Base-by-base conservation (phyloP, 1,140 invertebrate genomes). In the Drosophila fuyamai region DNA sequence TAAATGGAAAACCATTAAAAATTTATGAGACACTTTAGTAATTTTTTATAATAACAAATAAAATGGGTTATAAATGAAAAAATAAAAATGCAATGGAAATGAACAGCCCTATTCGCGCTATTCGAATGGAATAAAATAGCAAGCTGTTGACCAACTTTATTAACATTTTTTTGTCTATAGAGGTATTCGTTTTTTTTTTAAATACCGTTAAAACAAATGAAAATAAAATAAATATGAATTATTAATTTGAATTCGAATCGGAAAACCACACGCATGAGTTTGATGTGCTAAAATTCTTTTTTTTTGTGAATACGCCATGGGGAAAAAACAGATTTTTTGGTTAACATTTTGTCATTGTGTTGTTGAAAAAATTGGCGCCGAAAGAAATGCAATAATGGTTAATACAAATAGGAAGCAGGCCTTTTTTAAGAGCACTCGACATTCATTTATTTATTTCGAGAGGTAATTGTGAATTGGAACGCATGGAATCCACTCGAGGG, bases 361-460 rank as follows among this genome's bases (percentile, higher is more conserved):
- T 12, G 8, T 5, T 14, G 3, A 5, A 53, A 36, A 36, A 53
- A 53, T 23, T 55, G 14, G 9, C 14, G 8, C 7, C 23, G 18
- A 47, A 32, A 43, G 13, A 68, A 58, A 38, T 32, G 51, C n/a
- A 46, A 66, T 67, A 70, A 60, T 76, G 47, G 46, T 73, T 67
- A 50, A 67, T 80, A 83, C 67, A 83, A 76, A 56, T 36, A 57
- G 48, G 40, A 79, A 14, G 4, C 10, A 32, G 29, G 29, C 8
- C 29, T 32, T 32, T 32, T 32, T 70, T 46, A 48, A 54, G 38
- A 61, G 43, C 47, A 44, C 54, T 74, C 51, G 29, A 48, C 43
- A 41, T 50, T 67, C 29, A 65, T 67, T 36, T 36, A 51, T 65
- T 51, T 74, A 61, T 60, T 75, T 65, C 46, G 40, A 65, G 62